These are phyloP conservation scores for Eulemur mongoz DNA, from an alignment of 2,797 vertebrate genomes.

Conservation along the genomic window DNA sequence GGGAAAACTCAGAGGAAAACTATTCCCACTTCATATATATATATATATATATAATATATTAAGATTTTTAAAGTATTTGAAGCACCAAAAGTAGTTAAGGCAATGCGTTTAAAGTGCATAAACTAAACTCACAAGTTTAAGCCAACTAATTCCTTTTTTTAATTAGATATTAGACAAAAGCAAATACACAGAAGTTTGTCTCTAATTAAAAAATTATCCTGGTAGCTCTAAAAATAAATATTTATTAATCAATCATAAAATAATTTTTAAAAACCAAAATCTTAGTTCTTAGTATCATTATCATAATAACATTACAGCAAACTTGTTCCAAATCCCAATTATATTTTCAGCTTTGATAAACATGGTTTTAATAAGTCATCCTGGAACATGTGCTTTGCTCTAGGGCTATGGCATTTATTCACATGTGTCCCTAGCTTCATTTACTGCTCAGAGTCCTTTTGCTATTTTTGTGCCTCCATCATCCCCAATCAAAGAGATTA, in stretches of 20 bases:
- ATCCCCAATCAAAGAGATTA: slow-evolving; percentile 37
- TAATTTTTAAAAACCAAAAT: background rate
- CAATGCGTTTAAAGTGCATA: background rate
- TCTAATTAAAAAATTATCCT: background rate
- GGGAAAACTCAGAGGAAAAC: background rate
- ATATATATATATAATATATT: too few relatives aligned
- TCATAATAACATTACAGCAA: background rate
- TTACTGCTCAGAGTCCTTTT: background rate
- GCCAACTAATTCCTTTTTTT: background rate
- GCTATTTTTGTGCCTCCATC: slow-evolving; percentile 16
- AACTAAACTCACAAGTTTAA: background rate
- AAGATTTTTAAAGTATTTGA: background rate
- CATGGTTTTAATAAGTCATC: background rate
- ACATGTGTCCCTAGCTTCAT: background rate
- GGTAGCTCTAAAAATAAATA: background rate
- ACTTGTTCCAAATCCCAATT: background rate
- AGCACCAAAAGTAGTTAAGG: background rate
- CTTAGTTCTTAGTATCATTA: background rate
- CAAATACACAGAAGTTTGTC: background rate
- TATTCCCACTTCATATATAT: background rate
- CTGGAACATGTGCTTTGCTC: background rate
- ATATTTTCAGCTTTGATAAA: background rate
- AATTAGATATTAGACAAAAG: background rate
- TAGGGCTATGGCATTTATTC: background rate
- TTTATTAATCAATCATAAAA: background rate